These are phyloP conservation scores for Diadromus collaris DNA, from an alignment of 2,888 invertebrate genomes.

Conservation along the genomic window DNA sequence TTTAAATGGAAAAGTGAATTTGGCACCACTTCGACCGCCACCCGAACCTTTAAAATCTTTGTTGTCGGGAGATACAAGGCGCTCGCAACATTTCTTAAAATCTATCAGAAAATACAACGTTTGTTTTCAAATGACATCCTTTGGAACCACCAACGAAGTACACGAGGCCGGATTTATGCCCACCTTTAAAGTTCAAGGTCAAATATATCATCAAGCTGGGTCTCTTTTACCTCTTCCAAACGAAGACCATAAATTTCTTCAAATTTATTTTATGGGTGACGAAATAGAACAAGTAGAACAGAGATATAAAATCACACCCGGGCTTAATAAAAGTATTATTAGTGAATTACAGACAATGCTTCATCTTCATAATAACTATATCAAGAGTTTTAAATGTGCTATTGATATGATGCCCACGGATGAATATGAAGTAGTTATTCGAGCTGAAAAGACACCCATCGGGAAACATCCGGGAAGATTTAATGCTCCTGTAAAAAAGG, in stretches of 20 bases:
- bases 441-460: conserved; percentile 68
- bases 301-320: conserved; percentile 33
- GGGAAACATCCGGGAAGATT: conserved; percentile 68
- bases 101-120: conserved; percentile 62
- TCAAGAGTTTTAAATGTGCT: conserved; percentile 62
- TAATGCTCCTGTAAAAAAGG: conserved; percentile 66
- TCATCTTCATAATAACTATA: conserved; percentile 44
- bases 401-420: conserved; percentile 68
- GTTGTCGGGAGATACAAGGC: not conserved
- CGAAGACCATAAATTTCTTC: conserved; percentile 48
- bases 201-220: conserved; percentile 63
- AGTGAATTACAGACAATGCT: conserved; percentile 50
- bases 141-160: conserved; percentile 38
- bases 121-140: conserved; percentile 66
- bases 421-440: conserved; percentile 67
- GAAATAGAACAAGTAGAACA: conserved; percentile 56
- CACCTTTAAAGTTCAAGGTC: conserved; percentile 61
- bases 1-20: conserved; percentile 52
- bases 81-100: conserved; percentile 61
- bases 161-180: conserved; percentile 44
- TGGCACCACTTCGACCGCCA: conserved; percentile 44
- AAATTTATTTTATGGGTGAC: conserved; percentile 70
- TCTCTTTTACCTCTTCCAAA: conserved; percentile 56
- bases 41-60: conserved; percentile 38
- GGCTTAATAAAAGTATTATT: conserved; percentile 40